Evolutionary conservation across 2,113 vertebrate species (phyloP).

Genomic region (Periophthalmodon schlosseri): DNA sequence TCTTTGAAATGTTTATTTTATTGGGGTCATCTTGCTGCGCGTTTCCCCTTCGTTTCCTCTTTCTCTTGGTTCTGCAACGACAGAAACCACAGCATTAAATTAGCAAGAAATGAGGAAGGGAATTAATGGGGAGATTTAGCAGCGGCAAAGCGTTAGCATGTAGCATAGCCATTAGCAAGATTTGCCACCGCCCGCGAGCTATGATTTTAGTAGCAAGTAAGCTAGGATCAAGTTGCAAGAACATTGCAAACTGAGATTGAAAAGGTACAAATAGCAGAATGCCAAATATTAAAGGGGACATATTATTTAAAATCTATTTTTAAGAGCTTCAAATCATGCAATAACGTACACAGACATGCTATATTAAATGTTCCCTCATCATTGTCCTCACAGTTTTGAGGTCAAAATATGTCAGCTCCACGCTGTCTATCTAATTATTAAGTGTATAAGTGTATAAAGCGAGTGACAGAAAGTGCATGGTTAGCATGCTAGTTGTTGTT

Average conservation of each 20-base stretch:
- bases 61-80: slow-evolving; percentile 2
- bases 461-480: too few species aligned
- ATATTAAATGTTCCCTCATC: too few species aligned
- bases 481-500: too few species aligned
- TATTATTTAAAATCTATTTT: too few species aligned
- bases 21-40: neutral
- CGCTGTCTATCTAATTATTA: too few species aligned
- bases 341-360: too few species aligned
- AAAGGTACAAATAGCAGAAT: neutral
- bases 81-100: slow-evolving; percentile 8
- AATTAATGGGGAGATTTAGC: neutral
- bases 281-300: neutral
- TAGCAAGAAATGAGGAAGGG: neutral
- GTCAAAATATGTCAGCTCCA: too few species aligned
- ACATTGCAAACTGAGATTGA: too few species aligned
- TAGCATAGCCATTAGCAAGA: neutral
- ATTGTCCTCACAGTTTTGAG: too few species aligned
- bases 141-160: neutral
- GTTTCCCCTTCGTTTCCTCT: neutral
- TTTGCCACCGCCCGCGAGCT: neutral
- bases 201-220: neutral
- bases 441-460: too few species aligned
- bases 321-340: too few species aligned
- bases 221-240: neutral
- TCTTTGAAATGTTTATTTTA: neutral